Conservation (phyloP, 2,113 vertebrate genomes). For the Tupaia tana region DNA sequence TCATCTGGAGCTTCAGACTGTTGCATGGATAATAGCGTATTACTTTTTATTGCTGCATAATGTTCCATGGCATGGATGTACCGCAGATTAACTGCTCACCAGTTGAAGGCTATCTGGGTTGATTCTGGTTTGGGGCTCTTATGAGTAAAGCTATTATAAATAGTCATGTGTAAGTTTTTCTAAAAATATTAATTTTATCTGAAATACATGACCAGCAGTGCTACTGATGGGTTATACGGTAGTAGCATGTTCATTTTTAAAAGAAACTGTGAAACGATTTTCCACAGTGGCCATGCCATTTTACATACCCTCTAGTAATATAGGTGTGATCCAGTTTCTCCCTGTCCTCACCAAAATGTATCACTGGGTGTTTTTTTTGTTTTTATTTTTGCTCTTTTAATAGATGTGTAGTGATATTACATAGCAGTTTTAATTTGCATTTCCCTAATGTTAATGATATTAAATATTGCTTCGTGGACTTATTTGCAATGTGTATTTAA, state of each 20-base stretch:
- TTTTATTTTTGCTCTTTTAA: background rate
- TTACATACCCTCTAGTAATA: background rate
- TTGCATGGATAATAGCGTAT: too few species aligned
- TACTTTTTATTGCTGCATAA: background rate
- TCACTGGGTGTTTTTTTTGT: background rate
- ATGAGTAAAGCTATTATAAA: background rate
- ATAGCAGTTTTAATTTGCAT: background rate
- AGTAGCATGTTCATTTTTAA: background rate
- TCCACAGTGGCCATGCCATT: background rate
- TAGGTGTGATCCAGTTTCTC: background rate
- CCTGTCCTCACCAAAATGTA: background rate
- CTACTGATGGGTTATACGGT: background rate
- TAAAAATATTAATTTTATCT: background rate
- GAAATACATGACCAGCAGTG: background rate
- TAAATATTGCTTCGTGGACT: background rate
- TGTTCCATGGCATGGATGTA: too few species aligned
- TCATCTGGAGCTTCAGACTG: too few species aligned
- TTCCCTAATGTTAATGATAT: background rate
- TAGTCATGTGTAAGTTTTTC: background rate
- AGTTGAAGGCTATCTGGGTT: background rate
- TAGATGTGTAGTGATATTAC: background rate
- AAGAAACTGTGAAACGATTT: background rate
- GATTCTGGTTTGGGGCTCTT: background rate
- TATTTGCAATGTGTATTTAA: background rate
- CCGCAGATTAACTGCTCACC: background rate